Conservation (phyloP, 2,888 invertebrate genomes). For the Epinotia brunnichana region DNA sequence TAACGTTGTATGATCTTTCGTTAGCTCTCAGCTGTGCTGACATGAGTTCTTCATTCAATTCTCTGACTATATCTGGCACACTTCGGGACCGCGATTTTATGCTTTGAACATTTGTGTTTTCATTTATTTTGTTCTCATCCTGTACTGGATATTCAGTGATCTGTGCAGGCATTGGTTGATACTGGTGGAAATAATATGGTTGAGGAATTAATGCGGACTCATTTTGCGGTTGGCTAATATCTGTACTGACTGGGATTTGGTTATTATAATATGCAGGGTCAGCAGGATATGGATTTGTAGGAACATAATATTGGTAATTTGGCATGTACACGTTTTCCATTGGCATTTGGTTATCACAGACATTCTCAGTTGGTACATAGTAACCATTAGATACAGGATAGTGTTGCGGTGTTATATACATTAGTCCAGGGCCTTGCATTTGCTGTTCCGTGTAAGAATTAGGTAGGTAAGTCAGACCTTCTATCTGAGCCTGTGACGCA, state of each 20-base stretch:
- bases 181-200: constrained; percentile 73
- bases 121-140: constrained; percentile 50
- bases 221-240: constrained; percentile 57
- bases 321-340: constrained; percentile 70
- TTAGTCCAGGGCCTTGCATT: constrained; percentile 63
- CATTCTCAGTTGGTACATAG: constrained; percentile 62
- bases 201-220: constrained; percentile 69
- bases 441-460: constrained; percentile 71
- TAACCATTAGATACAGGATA: constrained; percentile 71
- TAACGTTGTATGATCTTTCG: constrained; percentile 80
- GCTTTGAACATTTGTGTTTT: constrained; percentile 54
- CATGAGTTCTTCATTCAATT: constrained; percentile 87
- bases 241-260: constrained; percentile 61
- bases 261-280: constrained; percentile 63
- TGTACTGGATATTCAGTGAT: constrained; percentile 50
- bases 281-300: constrained; percentile 60
- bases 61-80: constrained; percentile 90
- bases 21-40: constrained; percentile 76
- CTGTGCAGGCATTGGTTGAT: constrained; percentile 62
- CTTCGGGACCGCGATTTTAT: constrained; percentile 83
- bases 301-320: constrained; percentile 74
- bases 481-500: constrained; percentile 70
- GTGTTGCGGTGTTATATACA: constrained; percentile 70
- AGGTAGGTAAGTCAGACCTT: constrained; percentile 70
- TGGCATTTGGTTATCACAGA: constrained; percentile 58